phyloP scores from a whole-genome alignment of 2,888 invertebrate species.

The Cyrtodaria siliqua region DNA sequence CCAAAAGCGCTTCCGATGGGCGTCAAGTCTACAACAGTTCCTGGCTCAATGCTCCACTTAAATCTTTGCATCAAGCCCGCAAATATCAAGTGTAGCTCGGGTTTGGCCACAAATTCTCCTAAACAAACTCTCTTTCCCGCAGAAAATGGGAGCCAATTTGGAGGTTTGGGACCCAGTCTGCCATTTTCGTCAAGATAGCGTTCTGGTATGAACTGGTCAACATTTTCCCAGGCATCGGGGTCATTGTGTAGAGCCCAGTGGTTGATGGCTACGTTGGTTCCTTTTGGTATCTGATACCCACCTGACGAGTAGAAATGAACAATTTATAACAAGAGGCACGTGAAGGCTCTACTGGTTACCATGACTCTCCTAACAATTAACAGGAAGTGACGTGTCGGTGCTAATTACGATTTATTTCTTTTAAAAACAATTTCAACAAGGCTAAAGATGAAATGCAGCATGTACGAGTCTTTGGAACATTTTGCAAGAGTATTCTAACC shows the following conservation, averaged over 20 bases:
- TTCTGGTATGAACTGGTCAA: slow-evolving; percentile 73
- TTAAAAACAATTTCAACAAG: too few species aligned
- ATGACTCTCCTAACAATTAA: too few species aligned
- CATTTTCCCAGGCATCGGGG: slow-evolving; percentile 72
- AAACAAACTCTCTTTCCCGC: slow-evolving; percentile 78
- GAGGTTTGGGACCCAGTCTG: slow-evolving; percentile 69
- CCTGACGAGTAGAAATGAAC: too few species aligned
- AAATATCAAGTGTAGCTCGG: slow-evolving; percentile 71
- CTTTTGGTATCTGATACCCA: slow-evolving; percentile 71
- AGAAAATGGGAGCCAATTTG: slow-evolving; percentile 78
- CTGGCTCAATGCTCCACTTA: slow-evolving; percentile 58
- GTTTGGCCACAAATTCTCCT: slow-evolving; percentile 76
- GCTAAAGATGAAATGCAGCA: too few species aligned
- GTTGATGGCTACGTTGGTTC: slow-evolving; percentile 71
- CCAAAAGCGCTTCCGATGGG: too few species aligned
- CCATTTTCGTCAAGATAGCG: slow-evolving; percentile 74
- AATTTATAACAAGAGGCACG: too few species aligned
- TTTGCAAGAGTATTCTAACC: too few species aligned
- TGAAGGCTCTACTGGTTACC: too few species aligned
- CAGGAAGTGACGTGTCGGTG: too few species aligned
- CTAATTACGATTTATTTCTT: too few species aligned
- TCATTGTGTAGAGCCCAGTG: slow-evolving; percentile 73
- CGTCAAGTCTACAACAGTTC: too few species aligned
- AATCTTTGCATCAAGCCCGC: slow-evolving; percentile 67
- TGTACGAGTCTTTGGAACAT: too few species aligned